phyloP scores from a whole-genome alignment of 2,888 invertebrate genomes.

The Drosophila fulvimacula region DNA sequence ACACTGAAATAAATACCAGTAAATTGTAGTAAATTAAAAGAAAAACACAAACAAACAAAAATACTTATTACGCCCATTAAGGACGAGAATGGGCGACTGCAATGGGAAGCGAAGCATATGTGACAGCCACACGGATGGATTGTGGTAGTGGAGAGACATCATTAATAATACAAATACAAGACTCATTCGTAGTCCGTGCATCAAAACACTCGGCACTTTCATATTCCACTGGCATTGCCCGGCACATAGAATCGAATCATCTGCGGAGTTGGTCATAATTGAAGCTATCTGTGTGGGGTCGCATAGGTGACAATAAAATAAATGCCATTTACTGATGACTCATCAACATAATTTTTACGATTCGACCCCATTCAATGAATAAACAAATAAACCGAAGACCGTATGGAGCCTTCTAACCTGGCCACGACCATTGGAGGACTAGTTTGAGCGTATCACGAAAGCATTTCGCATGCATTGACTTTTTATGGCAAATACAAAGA shows the following conservation, averaged over 20 bases:
- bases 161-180: constrained; percentile 77
- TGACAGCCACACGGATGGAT: constrained; percentile 15
- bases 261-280: constrained; percentile 56
- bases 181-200: constrained; percentile 73
- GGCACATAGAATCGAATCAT: constrained; percentile 51
- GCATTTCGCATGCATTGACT: constrained; percentile 81
- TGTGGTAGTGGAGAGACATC: constrained; percentile 28
- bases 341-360: constrained; percentile 82
- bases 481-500: constrained; percentile 65
- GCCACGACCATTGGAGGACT: constrained; percentile 26
- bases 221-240: constrained; percentile 55
- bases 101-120: constrained; percentile 24
- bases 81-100: constrained; percentile 30
- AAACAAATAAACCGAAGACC: constrained; percentile 74
- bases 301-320: constrained; percentile 74
- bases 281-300: constrained; percentile 37
- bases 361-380: constrained; percentile 76
- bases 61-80: constrained; percentile 11
- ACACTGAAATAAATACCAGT: constrained; percentile 12
- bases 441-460: constrained; percentile 71
- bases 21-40: constrained; percentile 28
- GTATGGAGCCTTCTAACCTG: constrained; percentile 45
- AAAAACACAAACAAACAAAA: neutral
- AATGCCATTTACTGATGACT: constrained; percentile 81
- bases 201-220: constrained; percentile 44